These are phyloP conservation scores for Clarias magur DNA, from an alignment of 2,113 vertebrate genomes.

Conservation along the genomic window DNA sequence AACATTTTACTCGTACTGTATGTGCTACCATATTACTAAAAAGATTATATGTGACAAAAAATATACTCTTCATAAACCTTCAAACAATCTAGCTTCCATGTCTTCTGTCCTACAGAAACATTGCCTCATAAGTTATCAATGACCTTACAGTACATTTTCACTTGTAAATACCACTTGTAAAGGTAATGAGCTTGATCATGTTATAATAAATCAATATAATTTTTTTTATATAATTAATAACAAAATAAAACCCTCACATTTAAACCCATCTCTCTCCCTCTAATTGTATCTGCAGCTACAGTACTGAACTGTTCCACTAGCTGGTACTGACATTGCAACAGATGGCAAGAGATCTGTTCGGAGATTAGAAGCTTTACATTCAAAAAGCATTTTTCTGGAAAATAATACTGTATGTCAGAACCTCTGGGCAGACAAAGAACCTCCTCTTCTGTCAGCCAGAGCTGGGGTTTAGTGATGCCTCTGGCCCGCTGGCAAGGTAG, in stretches of 20 bases:
- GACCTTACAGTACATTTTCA: background rate
- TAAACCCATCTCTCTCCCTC: background rate
- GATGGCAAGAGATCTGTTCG: slow-evolving; percentile 26
- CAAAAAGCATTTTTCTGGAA: slow-evolving; percentile 6
- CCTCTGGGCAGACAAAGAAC: slow-evolving; percentile 33
- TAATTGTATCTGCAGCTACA: background rate
- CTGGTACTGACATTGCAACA: slow-evolving; percentile 2
- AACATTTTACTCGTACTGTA: background rate
- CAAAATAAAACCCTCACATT: background rate
- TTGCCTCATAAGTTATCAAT: background rate
- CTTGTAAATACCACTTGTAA: background rate
- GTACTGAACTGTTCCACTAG: background rate
- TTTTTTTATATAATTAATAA: too few species aligned
- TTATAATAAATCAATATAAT: background rate
- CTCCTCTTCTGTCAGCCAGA: slow-evolving; percentile 38
- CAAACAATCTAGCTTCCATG: background rate
- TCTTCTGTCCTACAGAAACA: background rate
- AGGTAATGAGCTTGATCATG: background rate
- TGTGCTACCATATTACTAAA: background rate
- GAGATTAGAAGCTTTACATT: slow-evolving; percentile 45
- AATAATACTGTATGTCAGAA: slow-evolving; percentile 20
- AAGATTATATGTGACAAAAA: background rate
- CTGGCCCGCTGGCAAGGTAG: slow-evolving; percentile 1
- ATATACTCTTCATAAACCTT: background rate
- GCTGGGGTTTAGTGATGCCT: slow-evolving; percentile 27